Evolutionary conservation across 2,113 vertebrate species (phyloP).

Genomic region (Elaphurus davidianus): DNA sequence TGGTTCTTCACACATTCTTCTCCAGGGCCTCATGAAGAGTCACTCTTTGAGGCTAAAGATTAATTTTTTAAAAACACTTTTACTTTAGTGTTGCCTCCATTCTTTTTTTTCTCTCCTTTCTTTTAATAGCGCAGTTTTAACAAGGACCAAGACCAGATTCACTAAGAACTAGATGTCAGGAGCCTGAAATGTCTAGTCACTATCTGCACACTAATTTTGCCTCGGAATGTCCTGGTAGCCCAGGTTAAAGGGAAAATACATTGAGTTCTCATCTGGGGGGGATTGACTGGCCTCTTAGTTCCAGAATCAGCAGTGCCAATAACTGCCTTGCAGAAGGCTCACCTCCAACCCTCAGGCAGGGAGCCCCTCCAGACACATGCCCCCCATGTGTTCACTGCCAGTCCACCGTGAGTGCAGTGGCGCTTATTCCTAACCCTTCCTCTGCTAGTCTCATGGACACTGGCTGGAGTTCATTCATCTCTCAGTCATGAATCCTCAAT

Average conservation of each 20-base stretch:
- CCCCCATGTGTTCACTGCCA: neutral
- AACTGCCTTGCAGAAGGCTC: neutral
- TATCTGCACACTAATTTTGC: neutral
- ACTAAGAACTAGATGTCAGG: neutral
- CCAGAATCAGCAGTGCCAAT: neutral
- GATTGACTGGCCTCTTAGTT: neutral
- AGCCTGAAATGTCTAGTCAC: neutral
- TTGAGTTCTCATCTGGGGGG: neutral
- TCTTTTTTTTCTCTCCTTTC: neutral
- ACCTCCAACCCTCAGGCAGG: neutral
- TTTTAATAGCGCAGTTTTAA: neutral
- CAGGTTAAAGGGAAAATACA: neutral
- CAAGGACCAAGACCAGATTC: neutral
- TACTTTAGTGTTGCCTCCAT: neutral
- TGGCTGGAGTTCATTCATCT: neutral
- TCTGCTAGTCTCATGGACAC: neutral
- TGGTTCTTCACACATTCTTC: neutral
- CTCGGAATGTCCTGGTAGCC: neutral
- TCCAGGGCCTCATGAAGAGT: neutral
- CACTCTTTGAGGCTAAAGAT: neutral
- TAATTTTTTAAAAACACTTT: neutral
- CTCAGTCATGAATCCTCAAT: neutral
- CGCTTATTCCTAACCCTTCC: neutral
- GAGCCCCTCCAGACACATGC: neutral
- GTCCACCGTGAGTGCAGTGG: accelerated